Evolutionary conservation across 2,113 vertebrate species (phyloP).

Genomic region (Tetrax tetrax): DNA sequence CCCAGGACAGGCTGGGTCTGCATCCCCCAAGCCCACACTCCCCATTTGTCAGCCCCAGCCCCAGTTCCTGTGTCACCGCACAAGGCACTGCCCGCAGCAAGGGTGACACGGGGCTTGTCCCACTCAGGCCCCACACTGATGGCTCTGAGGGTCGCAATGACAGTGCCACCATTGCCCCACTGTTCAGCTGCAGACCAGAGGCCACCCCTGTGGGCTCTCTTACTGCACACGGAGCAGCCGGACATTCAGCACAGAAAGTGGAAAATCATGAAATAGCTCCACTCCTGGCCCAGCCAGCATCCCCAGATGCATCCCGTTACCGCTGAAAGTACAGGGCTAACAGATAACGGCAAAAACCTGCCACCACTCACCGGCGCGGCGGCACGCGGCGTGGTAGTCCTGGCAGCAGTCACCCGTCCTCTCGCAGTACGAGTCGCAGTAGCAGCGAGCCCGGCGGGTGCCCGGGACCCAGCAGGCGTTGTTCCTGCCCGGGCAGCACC

Average conservation of each 20-base stretch:
- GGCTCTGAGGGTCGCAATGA: neutral
- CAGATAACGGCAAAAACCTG: neutral
- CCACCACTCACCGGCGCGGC: slow-evolving; percentile 77
- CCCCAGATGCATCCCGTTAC: neutral
- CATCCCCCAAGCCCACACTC: neutral
- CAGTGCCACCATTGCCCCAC: accelerated
- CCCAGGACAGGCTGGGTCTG: neutral
- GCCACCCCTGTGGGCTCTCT: neutral
- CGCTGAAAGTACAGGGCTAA: accelerated
- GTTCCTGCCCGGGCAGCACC: slow-evolving; percentile 84
- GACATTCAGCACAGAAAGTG: accelerated
- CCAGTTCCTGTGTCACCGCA: accelerated
- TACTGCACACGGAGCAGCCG: neutral
- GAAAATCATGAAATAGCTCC: neutral
- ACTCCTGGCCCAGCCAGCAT: neutral
- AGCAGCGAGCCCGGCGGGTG: slow-evolving; percentile 73
- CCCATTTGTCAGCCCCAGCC: neutral
- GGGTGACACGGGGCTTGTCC: accelerated
- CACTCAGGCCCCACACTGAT: neutral
- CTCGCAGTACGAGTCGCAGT: slow-evolving; percentile 86
- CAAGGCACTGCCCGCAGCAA: neutral
- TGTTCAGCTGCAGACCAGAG: neutral
- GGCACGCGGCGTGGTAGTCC: slow-evolving; percentile 80
- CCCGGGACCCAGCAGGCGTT: slow-evolving; percentile 79
- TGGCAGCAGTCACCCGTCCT: slow-evolving; percentile 86